Base-by-base conservation (phyloP, 35 echinoderm and acorn worm species). In the Ophiothrix spiculata region DNA sequence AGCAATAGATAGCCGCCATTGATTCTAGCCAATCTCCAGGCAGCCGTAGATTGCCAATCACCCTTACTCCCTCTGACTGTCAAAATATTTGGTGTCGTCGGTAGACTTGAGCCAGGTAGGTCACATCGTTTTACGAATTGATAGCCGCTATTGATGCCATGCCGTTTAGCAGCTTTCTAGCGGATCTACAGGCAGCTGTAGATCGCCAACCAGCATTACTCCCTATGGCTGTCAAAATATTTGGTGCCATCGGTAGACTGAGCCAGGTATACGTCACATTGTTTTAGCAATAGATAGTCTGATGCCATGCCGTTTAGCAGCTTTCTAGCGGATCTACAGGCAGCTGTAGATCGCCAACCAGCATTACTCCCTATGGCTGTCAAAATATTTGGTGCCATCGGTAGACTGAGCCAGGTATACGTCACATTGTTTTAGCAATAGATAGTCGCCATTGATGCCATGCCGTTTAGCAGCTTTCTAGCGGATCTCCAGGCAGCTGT, bases 381-480 rank as follows among this genome's bases (percentile, higher is more conserved):
- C 81, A 99, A 99, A 75, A 94, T 99, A 29, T 99, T 99, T 80
- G 96, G 92, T 64, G 96, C 96, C 39, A 90, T 94, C 0, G 96
- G 96, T 2, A 88, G 90, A 90, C 45, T 99, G 1, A 94, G 86
- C 75, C 79, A 88, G 82, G 96, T 99, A 69, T n/a, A n/a, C n/a
- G n/a, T n/a, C n/a, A n/a, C 91, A 10, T 77, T 97, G 38, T 79
- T 93, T n/a, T n/a, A n/a, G n/a, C n/a, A n/a, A n/a, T n/a, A 94
- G 39, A 80, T 99, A 17, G 96, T 87, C 4, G 88, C 84, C 1
- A 36, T 84, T 17, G 87, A 91, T 78, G 78, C 96, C 12, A 31
- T 64, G 12, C 88, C 92, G 0, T 90, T 99, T 38, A 79, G 81
- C 1, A 45, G 33, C 19, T 91, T 88, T 73, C 80, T 99, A 17